A percentile compares a stretch with the other conserved stretches of the same genome.
These are phyloP conservation scores for Dasypogon diadema DNA, from an alignment of 2,888 invertebrate species.

Conservation along the genomic window DNA sequence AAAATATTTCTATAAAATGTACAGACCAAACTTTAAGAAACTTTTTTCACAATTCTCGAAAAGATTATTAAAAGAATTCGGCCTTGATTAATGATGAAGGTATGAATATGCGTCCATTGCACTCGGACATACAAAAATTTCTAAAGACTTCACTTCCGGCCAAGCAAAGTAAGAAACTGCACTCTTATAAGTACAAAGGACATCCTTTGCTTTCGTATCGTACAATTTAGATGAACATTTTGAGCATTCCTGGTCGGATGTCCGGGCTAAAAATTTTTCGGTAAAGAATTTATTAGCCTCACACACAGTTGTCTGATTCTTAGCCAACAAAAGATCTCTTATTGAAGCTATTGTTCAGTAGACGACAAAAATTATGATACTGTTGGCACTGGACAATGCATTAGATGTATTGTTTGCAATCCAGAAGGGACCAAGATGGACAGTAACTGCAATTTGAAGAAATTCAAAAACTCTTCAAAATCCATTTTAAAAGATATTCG, in stretches of 20 bases:
- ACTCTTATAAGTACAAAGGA: slow-evolving; percentile 31
- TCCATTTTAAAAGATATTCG: slow-evolving; percentile 26
- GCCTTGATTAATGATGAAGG: background rate
- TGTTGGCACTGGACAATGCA: slow-evolving; percentile 13
- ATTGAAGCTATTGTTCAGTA: slow-evolving; percentile 19
- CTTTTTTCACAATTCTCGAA: background rate
- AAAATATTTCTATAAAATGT: too few relatives aligned
- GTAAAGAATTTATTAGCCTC: slow-evolving; percentile 14
- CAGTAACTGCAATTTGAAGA: background rate
- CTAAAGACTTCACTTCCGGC: slow-evolving; percentile 39
- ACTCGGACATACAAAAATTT: slow-evolving; percentile 21
- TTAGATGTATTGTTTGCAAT: background rate
- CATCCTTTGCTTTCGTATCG: background rate
- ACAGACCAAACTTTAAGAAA: background rate
- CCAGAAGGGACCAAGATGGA: background rate
- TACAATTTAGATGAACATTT: background rate
- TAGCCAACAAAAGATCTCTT: slow-evolving; percentile 15
- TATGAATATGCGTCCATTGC: slow-evolving; percentile 3
- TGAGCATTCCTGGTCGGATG: slow-evolving; percentile 8
- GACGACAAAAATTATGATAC: slow-evolving; percentile 32
- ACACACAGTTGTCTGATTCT: slow-evolving; percentile 15
- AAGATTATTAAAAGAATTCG: background rate
- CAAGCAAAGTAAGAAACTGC: slow-evolving; percentile 16
- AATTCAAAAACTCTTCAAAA: background rate
- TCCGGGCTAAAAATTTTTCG: slow-evolving; percentile 23